A percentile compares a stretch with the other conserved stretches of the same genome.
These are phyloP conservation scores for Lateolabrax maculatus DNA, from an alignment of 2,797 vertebrate genomes.

Conservation along the genomic window DNA sequence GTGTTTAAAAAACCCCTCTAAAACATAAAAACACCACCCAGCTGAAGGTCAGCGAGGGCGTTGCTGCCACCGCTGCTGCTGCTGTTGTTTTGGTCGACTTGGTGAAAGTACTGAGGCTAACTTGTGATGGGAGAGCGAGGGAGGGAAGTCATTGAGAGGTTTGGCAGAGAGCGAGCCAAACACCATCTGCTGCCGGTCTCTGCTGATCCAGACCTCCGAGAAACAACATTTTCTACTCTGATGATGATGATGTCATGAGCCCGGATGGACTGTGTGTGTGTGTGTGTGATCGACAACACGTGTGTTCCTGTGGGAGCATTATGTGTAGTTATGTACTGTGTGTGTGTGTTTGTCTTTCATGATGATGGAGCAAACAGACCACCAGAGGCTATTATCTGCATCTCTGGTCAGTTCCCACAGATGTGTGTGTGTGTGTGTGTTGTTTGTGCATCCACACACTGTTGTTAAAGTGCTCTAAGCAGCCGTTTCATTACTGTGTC, in stretches of 20 bases:
- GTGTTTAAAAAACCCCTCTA: not conserved
- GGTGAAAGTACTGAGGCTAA: not conserved
- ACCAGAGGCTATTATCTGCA: slow-evolving; percentile 43
- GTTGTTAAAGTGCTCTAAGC: slow-evolving; percentile 25
- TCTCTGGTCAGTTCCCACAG: slow-evolving; percentile 27
- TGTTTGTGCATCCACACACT: slow-evolving; percentile 18
- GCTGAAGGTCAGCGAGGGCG: slow-evolving; percentile 28
- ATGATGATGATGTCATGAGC: slow-evolving; percentile 44
- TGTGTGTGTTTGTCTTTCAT: slow-evolving; percentile 31
- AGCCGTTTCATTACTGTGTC: slow-evolving; percentile 40
- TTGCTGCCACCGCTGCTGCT: not conserved
- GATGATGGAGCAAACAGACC: slow-evolving; percentile 32
- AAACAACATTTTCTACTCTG: slow-evolving; percentile 27
- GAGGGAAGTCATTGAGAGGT: slow-evolving; percentile 27
- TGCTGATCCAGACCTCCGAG: slow-evolving; percentile 28
- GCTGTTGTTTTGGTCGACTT: not conserved
- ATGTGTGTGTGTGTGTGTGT: slow-evolving; percentile 23
- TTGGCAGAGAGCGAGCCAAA: slow-evolving; percentile 34
- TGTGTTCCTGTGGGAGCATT: slow-evolving; percentile 37
- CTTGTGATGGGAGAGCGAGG: slow-evolving; percentile 5
- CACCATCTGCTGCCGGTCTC: slow-evolving; percentile 35
- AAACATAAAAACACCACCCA: not conserved
- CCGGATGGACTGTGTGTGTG: slow-evolving; percentile 10
- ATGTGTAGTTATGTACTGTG: slow-evolving; percentile 27
- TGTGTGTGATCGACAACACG: slow-evolving; percentile 20